These are phyloP conservation scores for Aramus guarauna DNA, from an alignment of 2,113 vertebrate genomes.

Conservation along the genomic window DNA sequence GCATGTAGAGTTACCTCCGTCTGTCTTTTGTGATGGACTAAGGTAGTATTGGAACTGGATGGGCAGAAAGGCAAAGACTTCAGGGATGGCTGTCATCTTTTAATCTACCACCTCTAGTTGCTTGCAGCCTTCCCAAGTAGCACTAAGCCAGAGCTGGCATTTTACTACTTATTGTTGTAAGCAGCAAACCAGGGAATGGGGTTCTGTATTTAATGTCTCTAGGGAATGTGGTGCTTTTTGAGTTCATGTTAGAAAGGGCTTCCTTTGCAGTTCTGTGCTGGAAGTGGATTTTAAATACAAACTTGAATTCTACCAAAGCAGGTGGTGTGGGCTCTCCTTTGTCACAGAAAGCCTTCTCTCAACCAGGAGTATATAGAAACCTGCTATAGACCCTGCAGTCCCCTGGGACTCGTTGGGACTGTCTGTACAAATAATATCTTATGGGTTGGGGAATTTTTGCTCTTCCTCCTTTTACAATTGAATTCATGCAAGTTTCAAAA, in stretches of 20 bases:
- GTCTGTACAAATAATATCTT: background rate
- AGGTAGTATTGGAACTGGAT: background rate
- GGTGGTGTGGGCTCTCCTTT: background rate
- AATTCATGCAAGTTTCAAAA: background rate
- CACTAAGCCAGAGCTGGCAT: background rate
- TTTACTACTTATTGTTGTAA: background rate
- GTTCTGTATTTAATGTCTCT: background rate
- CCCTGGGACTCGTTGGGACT: background rate
- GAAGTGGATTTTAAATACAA: background rate
- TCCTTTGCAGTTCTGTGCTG: background rate
- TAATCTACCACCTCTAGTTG: background rate
- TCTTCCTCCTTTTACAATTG: background rate
- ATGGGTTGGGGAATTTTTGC: background rate
- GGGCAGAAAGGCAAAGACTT: background rate
- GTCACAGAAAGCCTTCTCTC: background rate
- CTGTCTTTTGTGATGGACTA: background rate
- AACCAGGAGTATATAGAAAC: background rate
- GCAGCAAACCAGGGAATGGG: background rate
- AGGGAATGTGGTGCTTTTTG: background rate
- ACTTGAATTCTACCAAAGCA: background rate
- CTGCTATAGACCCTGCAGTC: fast-evolving
- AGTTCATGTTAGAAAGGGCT: background rate
- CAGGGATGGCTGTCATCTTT: background rate
- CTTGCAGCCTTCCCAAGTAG: background rate
- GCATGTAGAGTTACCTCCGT: background rate